Percentiles rank a stretch among this genome's conserved stretches.
These are phyloP conservation scores for Zingel zingel DNA, from an alignment of 2,113 vertebrate species.

Conservation along the genomic window DNA sequence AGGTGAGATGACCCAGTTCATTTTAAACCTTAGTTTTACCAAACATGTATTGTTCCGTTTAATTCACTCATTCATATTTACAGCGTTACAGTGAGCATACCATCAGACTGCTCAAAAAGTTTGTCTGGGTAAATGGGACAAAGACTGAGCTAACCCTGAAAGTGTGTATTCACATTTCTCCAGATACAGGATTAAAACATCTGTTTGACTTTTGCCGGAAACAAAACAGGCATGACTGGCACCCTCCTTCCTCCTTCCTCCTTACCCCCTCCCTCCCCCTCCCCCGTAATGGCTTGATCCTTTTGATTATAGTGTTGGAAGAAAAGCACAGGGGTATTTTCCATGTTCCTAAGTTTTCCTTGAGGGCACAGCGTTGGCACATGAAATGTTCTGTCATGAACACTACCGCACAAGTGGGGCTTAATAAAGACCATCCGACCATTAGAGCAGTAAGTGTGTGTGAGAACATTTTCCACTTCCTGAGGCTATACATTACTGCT, in stretches of 20 bases:
- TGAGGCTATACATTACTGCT: constrained; percentile 22
- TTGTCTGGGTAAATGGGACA: background rate
- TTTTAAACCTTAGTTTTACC: background rate
- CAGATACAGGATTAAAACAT: constrained; percentile 46
- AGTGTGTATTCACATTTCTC: constrained; percentile 37
- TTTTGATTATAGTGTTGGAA: constrained; percentile 57
- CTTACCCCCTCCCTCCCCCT: background rate
- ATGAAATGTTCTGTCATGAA: constrained; percentile 55
- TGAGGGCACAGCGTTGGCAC: constrained; percentile 43
- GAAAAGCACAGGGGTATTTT: constrained; percentile 47
- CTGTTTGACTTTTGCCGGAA: constrained; percentile 63
- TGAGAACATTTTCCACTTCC: constrained; percentile 43
- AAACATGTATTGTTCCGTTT: background rate
- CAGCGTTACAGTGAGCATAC: background rate
- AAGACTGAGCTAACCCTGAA: constrained; percentile 1
- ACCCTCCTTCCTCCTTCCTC: background rate
- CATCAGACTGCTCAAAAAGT: background rate
- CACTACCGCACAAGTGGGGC: constrained; percentile 17
- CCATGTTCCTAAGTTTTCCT: constrained; percentile 43
- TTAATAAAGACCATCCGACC: constrained; percentile 43
- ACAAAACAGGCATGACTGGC: constrained; percentile 50
- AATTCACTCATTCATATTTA: background rate
- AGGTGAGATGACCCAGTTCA: too few species aligned
- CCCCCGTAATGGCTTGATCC: constrained; percentile 57
- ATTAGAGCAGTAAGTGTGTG: constrained; percentile 40